phyloP scores from a whole-genome alignment of 2,797 vertebrate genomes.

The Channa striata region DNA sequence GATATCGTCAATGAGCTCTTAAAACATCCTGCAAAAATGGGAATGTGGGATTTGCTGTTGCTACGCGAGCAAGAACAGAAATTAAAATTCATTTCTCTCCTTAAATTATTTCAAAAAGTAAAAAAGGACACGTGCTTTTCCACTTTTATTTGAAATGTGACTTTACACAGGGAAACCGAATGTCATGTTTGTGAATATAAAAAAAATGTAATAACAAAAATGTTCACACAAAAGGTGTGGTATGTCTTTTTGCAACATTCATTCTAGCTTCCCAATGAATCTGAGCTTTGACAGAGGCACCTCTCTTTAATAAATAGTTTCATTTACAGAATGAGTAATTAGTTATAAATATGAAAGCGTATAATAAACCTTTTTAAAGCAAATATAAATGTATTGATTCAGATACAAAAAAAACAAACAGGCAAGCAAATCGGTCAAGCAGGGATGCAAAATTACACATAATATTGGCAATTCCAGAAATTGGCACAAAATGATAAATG shows the following conservation, averaged over 20 bases:
- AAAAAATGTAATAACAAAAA: constrained; percentile 87
- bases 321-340: constrained; percentile 81
- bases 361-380: constrained; percentile 83
- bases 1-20: too few relatives aligned
- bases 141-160: constrained; percentile 89
- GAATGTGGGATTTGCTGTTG: too few relatives aligned
- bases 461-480: constrained; percentile 86
- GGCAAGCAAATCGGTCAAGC: constrained; percentile 81
- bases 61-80: too few relatives aligned
- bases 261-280: constrained; percentile 67
- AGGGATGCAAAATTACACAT: constrained; percentile 82
- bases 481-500: constrained; percentile 87
- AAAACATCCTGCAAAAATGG: too few relatives aligned
- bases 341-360: constrained; percentile 86
- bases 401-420: constrained; percentile 85
- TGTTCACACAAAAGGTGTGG: constrained; percentile 84
- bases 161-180: constrained; percentile 83
- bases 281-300: constrained; percentile 74
- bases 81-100: too few relatives aligned
- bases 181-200: constrained; percentile 86
- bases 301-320: constrained; percentile 86
- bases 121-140: constrained; percentile 38
- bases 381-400: constrained; percentile 88
- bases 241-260: constrained; percentile 76
- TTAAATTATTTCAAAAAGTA: background rate